phyloP scores from a whole-genome alignment of 2,113 vertebrate species.

The Pterocles orientalis region DNA sequence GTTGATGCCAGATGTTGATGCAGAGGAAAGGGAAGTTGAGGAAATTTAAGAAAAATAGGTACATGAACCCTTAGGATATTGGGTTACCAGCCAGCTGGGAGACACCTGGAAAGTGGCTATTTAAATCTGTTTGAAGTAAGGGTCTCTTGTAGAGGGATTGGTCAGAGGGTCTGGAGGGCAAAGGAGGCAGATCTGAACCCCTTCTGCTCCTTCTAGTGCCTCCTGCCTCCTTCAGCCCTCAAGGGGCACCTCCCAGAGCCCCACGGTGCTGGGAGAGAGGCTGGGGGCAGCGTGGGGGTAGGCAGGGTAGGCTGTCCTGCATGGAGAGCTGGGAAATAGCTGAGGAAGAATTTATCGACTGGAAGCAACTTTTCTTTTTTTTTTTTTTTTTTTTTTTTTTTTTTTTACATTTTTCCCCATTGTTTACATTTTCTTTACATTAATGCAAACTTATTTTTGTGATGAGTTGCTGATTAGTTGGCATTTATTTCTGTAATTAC shows the following conservation, averaged over 20 bases:
- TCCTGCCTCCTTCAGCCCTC: not conserved
- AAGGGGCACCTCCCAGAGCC: not conserved
- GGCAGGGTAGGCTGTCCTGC: not conserved
- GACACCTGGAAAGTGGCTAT: slow-evolving; percentile 21
- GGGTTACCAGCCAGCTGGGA: slow-evolving; percentile 56
- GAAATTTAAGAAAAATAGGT: slow-evolving; percentile 66
- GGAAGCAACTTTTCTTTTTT: not conserved
- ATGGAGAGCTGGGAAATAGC: rapidly evolving
- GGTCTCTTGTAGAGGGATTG: not conserved
- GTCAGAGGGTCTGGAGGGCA: not conserved
- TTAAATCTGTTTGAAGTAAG: slow-evolving; percentile 43
- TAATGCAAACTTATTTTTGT: not conserved
- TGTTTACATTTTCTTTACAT: not conserved
- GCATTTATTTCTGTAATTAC: not conserved
- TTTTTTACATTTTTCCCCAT: not conserved
- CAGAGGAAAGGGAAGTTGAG: slow-evolving; percentile 43
- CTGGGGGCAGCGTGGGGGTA: rapidly evolving
- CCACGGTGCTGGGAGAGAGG: rapidly evolving
- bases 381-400: not conserved
- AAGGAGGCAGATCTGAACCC: not conserved
- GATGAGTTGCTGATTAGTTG: not conserved
- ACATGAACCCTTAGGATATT: slow-evolving; percentile 55
- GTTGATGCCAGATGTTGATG: slow-evolving; percentile 49
- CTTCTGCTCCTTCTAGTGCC: not conserved
- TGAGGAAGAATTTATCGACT: rapidly evolving